Evolutionary conservation across 2,888 invertebrate species (phyloP).

Genomic region (Cyclophora punctaria): DNA sequence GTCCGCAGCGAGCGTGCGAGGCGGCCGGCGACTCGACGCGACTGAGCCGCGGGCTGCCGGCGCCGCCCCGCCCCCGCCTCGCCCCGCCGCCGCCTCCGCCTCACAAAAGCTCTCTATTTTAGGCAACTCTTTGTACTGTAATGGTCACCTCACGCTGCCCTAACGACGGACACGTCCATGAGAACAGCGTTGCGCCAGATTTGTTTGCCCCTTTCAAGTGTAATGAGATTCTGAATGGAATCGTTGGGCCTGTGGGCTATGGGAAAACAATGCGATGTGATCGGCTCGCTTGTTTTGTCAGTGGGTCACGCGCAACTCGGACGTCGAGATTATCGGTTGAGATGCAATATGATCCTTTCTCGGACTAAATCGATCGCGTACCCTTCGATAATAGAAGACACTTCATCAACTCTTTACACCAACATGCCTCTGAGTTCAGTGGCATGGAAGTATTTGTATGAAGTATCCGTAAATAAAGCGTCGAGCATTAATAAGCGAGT

Average conservation of each 20-base stretch:
- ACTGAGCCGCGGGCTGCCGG: conserved; percentile 68
- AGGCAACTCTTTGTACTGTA: conserved; percentile 75
- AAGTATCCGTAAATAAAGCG: no score
- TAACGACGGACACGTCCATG: conserved; percentile 74
- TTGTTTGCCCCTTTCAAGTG: conserved; percentile 68
- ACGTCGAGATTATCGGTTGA: conserved; percentile 28
- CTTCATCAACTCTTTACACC: background rate
- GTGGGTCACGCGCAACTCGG: conserved; percentile 53
- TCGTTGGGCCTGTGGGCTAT: conserved; percentile 60
- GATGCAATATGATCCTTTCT: conserved; percentile 20
- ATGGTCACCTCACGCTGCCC: conserved; percentile 75
- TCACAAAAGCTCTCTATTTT: conserved; percentile 75
- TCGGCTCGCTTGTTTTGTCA: conserved; percentile 53
- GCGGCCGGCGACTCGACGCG: conserved; percentile 64
- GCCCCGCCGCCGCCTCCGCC: conserved; percentile 59
- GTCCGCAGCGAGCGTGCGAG: conserved; percentile 61
- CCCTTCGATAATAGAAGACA: conserved; percentile 2
- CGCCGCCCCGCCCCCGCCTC: conserved; percentile 67
- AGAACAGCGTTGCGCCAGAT: conserved; percentile 70
- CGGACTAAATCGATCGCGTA: conserved; percentile 13
- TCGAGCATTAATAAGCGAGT: no score
- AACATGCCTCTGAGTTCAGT: no score
- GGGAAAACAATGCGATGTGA: conserved; percentile 65
- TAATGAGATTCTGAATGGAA: conserved; percentile 75
- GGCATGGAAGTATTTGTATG: no score